Evolutionary conservation across 1,140 invertebrate species (phyloP), one percentile per base, ranked within the genome.

Genomic region (Globodera ellingtonae): DNA sequence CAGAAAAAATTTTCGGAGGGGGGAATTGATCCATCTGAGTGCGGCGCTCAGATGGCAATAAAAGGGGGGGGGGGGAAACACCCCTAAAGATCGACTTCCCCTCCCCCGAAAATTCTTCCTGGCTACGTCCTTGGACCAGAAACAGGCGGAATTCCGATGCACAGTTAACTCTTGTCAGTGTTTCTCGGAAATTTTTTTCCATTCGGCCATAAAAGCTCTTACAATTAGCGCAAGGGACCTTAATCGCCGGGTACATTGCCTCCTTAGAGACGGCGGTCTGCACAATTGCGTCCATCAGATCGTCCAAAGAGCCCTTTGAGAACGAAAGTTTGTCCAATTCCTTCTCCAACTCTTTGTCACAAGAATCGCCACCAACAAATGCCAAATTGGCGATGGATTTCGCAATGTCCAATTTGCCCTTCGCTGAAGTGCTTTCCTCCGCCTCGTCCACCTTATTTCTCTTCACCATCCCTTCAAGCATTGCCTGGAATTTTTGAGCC

Each of bases 191-290:
- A 35, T 35, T 35, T 2, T 2, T 35, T 35, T 35, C 35, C 35
- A 35, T 35, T 35, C 3, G 35, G 35, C 35, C 35, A 35, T 35
- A 35, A 35, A 35, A 35, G 35, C 35, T 35, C 35, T 35, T 35
- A 35, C 13, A 65, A 65, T 65, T 65, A 65, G 59, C 46, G 18
- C 7, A 75, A 77, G 24, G 35, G 24, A 77, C 75, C n/a, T 84
- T 82, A 50, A 82, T 65, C 48, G 81, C 75, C 35, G 81, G 35
- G 79, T 82, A 83, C 81, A 82, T 82, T 56, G 82, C 80, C 15
- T 82, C 81, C 24, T 83, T 82, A 9, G 81, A 82, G 65, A 82
- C 72, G 56, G 81, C 79, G 6, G 81, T 82, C 48, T 82, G 66
- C 75, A 83, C 62, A 56, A 82, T 69, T 44, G 72, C 46, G 21